Evolutionary conservation across 2,888 invertebrate genomes (phyloP).

Genomic region (Cephus rjabovi): DNA sequence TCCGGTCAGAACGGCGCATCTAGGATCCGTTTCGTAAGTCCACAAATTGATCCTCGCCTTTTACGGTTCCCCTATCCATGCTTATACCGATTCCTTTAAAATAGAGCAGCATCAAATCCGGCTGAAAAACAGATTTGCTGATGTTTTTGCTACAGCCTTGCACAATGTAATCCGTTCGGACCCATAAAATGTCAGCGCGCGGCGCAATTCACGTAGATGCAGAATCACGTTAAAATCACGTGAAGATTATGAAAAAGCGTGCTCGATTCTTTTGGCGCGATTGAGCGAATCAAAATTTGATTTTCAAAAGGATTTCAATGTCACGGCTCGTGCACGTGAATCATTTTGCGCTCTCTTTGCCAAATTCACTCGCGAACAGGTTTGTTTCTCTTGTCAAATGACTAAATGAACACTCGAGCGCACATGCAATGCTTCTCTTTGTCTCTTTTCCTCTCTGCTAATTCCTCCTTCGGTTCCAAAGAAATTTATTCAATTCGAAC

Average conservation of each 20-base stretch:
- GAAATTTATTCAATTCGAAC: neutral
- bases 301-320: neutral
- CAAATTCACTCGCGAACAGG: neutral
- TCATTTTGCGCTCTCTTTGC: neutral
- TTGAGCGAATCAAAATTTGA: neutral
- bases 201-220: neutral
- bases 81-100: neutral
- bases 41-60: neutral
- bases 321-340: neutral
- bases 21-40: neutral
- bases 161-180: neutral
- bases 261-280: neutral
- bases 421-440: neutral
- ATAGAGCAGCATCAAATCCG: neutral
- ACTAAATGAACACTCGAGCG: neutral
- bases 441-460: neutral
- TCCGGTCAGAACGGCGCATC: slow-evolving; percentile 37
- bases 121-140: neutral
- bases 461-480: neutral
- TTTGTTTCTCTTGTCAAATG: neutral
- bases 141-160: neutral
- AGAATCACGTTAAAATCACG: neutral
- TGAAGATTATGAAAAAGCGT: neutral
- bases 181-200: neutral
- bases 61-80: neutral